Evolutionary conservation across 2,797 vertebrate genomes (phyloP), one percentile per base, ranked within the genome.

Genomic region (Anguilla pacifica): DNA sequence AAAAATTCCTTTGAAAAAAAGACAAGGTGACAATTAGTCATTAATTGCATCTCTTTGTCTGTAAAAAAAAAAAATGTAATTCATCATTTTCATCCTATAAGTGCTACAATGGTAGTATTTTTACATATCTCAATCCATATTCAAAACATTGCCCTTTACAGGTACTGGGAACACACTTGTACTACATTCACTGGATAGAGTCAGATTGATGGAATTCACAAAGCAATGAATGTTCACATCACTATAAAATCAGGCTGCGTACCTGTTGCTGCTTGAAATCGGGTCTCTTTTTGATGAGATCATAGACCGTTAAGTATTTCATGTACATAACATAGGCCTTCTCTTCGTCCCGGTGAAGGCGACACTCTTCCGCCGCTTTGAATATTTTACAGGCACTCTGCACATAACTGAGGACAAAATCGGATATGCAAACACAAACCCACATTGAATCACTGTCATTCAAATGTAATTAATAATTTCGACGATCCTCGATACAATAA

Each of bases 241-340:
- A 25, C 39, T 6, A 79, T 46, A 17, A 46, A 43, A 79, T 6
- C 39, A 79, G 74, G 35, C 74, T 51, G 88, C 89, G 49, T 97
- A 99, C 99, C 97, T 96, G 96, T 84, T 99, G 98, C 85, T 97
- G 97, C 92, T 97, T 99, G 96, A 98, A 99, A 91, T 99, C 99
- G 2, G 97, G 94, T 91, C 97, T 97, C 92, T 98, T 99, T 94
- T 98, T 98, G 93, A 99, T 97, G 84, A 98, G 96, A 89, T 98
- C 96, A 95, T 98, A 98, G 28, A 99, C 97, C 77, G 97, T 94
- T 91, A 98, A 95, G 86, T 97, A 99, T 94, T 99, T 99, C 99
- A 99, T 99, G 88, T 99, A 99, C 0, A 99, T 92, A 43, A 99
- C 98, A 84, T 99, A 99, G 46, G 98, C 97, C 89, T 94, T 99